These are phyloP conservation scores for Microtus oregoni DNA, from an alignment of 2,113 vertebrate species.

Conservation along the genomic window DNA sequence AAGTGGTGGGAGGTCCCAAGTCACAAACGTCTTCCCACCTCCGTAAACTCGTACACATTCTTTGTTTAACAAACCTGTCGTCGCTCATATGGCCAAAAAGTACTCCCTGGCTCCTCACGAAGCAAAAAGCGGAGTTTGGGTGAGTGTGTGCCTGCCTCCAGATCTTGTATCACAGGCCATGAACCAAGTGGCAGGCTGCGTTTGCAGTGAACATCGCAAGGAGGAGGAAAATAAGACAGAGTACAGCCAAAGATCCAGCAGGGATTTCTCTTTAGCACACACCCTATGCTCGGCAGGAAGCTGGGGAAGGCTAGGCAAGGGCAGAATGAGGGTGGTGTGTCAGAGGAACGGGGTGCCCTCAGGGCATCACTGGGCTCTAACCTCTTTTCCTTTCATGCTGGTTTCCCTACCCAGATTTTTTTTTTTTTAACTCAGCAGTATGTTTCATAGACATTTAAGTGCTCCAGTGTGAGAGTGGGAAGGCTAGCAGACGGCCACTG, in stretches of 20 bases:
- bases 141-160: not conserved
- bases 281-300: not conserved
- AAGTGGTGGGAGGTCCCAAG: no score
- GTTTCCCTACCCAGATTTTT: not conserved
- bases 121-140: accelerated
- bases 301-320: accelerated
- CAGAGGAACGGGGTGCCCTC: accelerated
- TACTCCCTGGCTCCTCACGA: accelerated
- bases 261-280: not conserved
- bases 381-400: not conserved
- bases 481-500: not conserved
- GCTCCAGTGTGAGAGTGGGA: accelerated
- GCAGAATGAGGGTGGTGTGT: not conserved
- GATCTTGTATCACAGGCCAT: not conserved
- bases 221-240: not conserved
- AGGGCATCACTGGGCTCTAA: accelerated
- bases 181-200: not conserved
- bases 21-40: accelerated
- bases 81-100: accelerated
- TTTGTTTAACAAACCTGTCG: not conserved
- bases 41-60: no score
- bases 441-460: not conserved
- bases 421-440: accelerated
- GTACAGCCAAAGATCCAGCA: not conserved
- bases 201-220: not conserved